Percentiles rank a stretch among this genome's conserved stretches.
These are phyloP conservation scores for Anarsia innoxiella DNA, from an alignment of 2,888 invertebrate genomes.

Conservation along the genomic window DNA sequence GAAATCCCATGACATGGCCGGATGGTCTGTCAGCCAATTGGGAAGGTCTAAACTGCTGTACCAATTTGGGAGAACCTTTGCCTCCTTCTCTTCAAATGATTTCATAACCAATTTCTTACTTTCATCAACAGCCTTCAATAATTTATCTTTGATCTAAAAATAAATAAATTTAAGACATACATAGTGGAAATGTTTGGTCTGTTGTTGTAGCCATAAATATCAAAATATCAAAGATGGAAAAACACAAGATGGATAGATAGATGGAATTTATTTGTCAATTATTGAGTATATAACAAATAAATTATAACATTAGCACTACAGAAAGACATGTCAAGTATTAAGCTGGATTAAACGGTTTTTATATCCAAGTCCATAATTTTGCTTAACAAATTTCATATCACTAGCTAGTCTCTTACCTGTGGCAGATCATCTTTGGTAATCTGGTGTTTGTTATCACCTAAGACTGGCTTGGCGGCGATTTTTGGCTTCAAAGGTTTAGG, in stretches of 20 bases:
- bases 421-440: conserved; percentile 80
- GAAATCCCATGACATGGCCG: conserved; percentile 70
- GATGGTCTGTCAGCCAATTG: conserved; percentile 65
- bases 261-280: too few species aligned
- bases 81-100: conserved; percentile 64
- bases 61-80: conserved; percentile 54
- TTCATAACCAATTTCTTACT: conserved; percentile 67
- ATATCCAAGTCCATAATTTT: too few species aligned
- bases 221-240: too few species aligned
- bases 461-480: conserved; percentile 57
- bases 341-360: too few species aligned
- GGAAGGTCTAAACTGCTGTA: conserved; percentile 59
- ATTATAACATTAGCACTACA: too few species aligned
- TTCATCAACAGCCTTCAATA: conserved; percentile 69
- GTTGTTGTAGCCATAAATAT: too few species aligned
- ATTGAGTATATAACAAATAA: too few species aligned
- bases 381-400: too few species aligned
- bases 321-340: too few species aligned
- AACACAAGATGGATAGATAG: too few species aligned
- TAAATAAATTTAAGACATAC: background rate
- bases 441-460: conserved; percentile 65
- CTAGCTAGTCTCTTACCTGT: too few species aligned
- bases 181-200: too few species aligned
- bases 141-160: conserved; percentile 62
- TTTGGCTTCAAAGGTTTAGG: conserved; percentile 74